Evolutionary conservation across 2,888 invertebrate genomes (phyloP), one percentile per base, ranked within the genome.

Genomic region (Lamellibrachia satsuma): DNA sequence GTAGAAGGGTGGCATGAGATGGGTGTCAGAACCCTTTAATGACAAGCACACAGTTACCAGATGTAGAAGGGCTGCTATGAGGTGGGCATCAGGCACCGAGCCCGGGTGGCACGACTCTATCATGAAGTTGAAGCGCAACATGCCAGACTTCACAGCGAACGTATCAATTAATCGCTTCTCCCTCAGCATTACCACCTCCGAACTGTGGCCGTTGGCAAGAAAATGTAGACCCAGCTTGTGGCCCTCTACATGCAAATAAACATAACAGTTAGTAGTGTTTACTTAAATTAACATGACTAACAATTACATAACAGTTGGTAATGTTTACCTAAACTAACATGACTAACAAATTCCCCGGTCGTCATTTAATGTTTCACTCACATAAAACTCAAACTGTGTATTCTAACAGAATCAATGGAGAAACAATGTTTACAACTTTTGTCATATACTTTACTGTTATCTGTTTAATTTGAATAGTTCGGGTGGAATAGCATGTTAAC

Each of bases 91-190:
- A 0, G 99, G 99, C 92, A 99, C 98, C 0, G 98, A 98, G 0
- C 99, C 99, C 0, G 99, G 99, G 93, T 98, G 98, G 94, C 99
- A 99, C 11, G 98, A 98, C 97, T 99, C 99, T 94, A 99, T 96
- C 60, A 99, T 97, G 96, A 99, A 99, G 91, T 98, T 98, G 96
- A 99, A 98, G 91, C 99, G 97, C 90, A 98, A 97, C 97, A 99
- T 98, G 9, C 99, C 99, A n/a, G 98, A 98, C 95, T 98, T 98
- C 27, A 99, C 94, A 60, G 95, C 94, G 93, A 94, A 96, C n/a
- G 97, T 97, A 51, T 98, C 97, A 22, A 99, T 98, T 92, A 99
- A 96, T 94, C 98, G 98, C 92, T 99, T 97, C 95, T 99, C 98
- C 96, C 98, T 98, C 91, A 99, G 97, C 1, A 98, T 97, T 0